Percentiles rank a stretch among this genome's conserved stretches.
These are phyloP conservation scores for Corythaeola cristata DNA, from an alignment of 2,113 vertebrate genomes.

Conservation along the genomic window DNA sequence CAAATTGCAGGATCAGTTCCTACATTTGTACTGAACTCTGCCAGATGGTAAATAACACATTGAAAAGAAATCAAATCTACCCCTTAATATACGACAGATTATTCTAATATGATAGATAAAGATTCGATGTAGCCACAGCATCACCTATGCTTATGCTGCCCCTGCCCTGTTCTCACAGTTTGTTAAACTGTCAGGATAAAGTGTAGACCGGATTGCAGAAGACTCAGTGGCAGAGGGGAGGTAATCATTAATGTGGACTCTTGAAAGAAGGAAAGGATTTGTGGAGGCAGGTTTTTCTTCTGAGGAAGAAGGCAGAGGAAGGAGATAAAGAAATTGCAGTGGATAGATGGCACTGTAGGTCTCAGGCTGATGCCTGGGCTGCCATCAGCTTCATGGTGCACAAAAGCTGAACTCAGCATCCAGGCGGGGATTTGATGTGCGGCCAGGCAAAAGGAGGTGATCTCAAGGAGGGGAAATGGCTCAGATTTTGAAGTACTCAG, in stretches of 20 bases:
- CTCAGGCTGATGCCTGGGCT: not conserved
- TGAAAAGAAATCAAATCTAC: not conserved
- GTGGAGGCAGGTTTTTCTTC: not conserved
- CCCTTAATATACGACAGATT: not conserved
- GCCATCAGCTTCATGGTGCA: not conserved
- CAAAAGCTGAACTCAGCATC: not conserved
- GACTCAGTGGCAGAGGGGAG: not conserved
- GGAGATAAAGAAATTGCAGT: not conserved
- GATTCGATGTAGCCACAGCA: not conserved
- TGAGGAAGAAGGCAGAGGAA: not conserved
- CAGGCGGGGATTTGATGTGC: not conserved
- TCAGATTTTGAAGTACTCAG: not conserved
- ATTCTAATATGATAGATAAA: not conserved
- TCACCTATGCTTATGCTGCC: not conserved
- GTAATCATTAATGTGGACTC: not conserved
- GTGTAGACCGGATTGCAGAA: not conserved
- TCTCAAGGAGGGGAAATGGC: not conserved
- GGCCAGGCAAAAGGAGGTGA: not conserved
- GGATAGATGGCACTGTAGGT: not conserved
- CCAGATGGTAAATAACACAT: slow-evolving; percentile 12
- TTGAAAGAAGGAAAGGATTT: not conserved
- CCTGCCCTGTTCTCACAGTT: not conserved
- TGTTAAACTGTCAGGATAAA: not conserved
- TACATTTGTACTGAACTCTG: not conserved
- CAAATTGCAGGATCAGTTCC: slow-evolving; percentile 35